Base-by-base conservation (phyloP, 2,113 vertebrate species). In the Henicopernis longicauda region DNA sequence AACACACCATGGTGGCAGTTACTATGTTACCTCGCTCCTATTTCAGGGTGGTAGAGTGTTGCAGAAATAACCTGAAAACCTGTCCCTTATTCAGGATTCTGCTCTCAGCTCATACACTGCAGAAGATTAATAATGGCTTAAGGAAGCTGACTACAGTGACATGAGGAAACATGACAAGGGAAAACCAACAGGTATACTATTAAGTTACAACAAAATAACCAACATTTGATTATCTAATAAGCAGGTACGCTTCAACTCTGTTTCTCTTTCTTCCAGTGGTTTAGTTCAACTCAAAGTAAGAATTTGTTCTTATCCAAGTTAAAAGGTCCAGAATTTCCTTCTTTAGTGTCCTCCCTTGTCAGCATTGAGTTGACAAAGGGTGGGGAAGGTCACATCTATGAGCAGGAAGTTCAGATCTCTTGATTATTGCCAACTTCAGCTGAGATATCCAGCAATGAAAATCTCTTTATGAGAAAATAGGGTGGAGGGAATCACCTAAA, bases 1-100 rank as follows among this genome's bases (percentile, higher is more conserved):
- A 54, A 27, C 27, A 29, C 52, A 54, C 52, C 52, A 29, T 0
- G 0, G 66, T 8, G 31, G 49, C 27, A 76, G 16, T 23, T n/a
- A 32, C 32, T 4, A 16, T 0, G 0, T 45, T 44, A 40, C 15
- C 8, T 18, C 0, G 0, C 42, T 81, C 67, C 16, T 36, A 13
- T 11, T 62, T 21, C 16, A 10, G 62, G 7, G 4, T 1, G 9
- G 67, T 21, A 54, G 26, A 54, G 50, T 3, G 10, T 3, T 34
- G 83, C 31, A 83, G 34, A 86, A 86, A 59, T 2, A 78, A 69
- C 22, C 10, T 16, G 58, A n/a, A 74, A 90, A 57, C 16, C 65
- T 66, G 50, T 40, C 42, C 59, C 40, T 79, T 44, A 6, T 13
- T 84, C 21, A 11, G 69, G 50, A 67, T 44, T 85, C 77, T 89